A percentile compares a stretch with the other conserved stretches of the same genome.
These are phyloP conservation scores for Brachionus rotundiformis DNA, from an alignment of 1,140 invertebrate species.

Conservation along the genomic window DNA sequence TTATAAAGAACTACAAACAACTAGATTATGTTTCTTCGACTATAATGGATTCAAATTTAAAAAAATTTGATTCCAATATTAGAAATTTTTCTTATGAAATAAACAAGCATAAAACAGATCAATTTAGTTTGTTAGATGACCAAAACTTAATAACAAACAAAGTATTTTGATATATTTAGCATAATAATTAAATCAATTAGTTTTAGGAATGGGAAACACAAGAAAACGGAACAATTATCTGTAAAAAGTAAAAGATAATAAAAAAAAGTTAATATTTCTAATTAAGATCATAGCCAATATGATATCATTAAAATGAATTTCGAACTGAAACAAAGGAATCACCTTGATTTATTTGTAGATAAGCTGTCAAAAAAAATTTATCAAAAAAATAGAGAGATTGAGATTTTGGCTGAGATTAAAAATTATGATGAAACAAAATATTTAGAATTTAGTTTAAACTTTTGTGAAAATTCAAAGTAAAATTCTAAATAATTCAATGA, in stretches of 20 bases:
- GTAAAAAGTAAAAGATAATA: not conserved
- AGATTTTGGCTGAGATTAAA: not conserved
- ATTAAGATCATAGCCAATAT: not conserved
- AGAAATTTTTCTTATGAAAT: slow-evolving; percentile 2
- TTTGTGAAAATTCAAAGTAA: slow-evolving; percentile 3
- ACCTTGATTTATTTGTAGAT: not conserved
- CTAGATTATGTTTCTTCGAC: not conserved
- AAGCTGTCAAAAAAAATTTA: not conserved
- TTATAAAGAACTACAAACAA: not conserved
- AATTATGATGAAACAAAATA: not conserved
- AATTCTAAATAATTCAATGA: not conserved
- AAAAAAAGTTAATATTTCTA: not conserved
- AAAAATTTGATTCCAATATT: not conserved
- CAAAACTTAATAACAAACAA: not conserved
- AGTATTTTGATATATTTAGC: not conserved
- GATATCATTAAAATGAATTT: slow-evolving; percentile 5
- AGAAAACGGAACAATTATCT: slow-evolving; percentile 3
- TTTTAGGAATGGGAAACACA: not conserved
- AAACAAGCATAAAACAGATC: not conserved
- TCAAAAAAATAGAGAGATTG: not conserved
- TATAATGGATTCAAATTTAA: not conserved
- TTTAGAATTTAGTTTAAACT: not conserved
- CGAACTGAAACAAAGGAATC: not conserved
- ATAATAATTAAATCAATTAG: not conserved
- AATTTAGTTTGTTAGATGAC: not conserved